These are phyloP conservation scores for Habroteleia sp. DNA, from an alignment of 2,888 invertebrate genomes.

Conservation along the genomic window DNA sequence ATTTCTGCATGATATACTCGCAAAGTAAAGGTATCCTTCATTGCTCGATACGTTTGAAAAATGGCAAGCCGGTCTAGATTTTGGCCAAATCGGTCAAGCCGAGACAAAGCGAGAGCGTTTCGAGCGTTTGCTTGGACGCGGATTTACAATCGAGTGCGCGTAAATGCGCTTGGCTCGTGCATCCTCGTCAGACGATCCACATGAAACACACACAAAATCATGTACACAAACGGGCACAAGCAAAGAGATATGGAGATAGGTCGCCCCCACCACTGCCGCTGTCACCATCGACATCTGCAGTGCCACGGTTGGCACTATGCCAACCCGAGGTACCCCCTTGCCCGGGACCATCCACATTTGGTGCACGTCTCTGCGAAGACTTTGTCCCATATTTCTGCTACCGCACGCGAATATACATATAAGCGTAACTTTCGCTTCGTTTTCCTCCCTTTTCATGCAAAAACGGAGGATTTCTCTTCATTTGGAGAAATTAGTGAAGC, in stretches of 20 bases:
- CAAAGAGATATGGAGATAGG: constrained; percentile 37
- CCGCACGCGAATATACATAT: constrained; percentile 1
- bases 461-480: no score
- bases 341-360: constrained; percentile 57
- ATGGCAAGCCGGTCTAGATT: constrained; percentile 28
- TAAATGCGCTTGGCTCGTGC: constrained; percentile 44
- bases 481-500: no score
- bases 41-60: constrained; percentile 19
- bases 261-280: constrained; percentile 49
- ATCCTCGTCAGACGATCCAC: constrained; percentile 58
- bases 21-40: constrained; percentile 8
- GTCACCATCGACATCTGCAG: constrained; percentile 78
- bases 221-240: constrained; percentile 11
- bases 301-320: constrained; percentile 77
- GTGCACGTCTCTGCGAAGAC: constrained; percentile 65
- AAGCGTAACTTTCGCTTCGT: no score
- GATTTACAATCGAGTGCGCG: constrained; percentile 61
- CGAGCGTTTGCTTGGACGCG: constrained; percentile 13
- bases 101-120: constrained; percentile 38
- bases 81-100: constrained; percentile 17
- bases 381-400: constrained; percentile 59
- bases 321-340: constrained; percentile 68
- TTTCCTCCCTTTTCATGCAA: background rate
- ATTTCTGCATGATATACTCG: constrained; percentile 15
- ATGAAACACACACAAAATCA: constrained; percentile 36